Percentiles rank a stretch among this genome's conserved stretches.
Evolutionary conservation across 2,797 vertebrate species (phyloP).

Genomic region (Sus cebifrons): DNA sequence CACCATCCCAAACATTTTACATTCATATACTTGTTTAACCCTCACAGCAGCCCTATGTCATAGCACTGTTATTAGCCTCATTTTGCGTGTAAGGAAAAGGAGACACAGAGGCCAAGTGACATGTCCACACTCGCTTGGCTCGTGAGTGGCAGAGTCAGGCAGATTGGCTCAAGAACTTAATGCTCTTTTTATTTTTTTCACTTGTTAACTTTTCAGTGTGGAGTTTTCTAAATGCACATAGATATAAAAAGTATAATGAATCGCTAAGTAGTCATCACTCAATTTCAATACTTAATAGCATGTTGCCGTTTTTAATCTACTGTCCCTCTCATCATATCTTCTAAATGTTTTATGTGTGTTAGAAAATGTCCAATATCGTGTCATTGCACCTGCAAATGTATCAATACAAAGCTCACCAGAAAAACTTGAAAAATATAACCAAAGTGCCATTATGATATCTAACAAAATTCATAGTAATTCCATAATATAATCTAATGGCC

Average conservation of each 20-base stretch:
- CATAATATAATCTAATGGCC: neutral
- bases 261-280: conserved; percentile 25
- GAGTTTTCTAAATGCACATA: neutral
- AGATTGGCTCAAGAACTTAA: conserved; percentile 30
- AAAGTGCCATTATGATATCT: neutral
- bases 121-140: neutral
- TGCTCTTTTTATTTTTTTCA: neutral
- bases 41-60: neutral
- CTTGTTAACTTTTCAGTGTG: neutral
- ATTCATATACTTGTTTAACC: neutral
- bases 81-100: conserved; percentile 21
- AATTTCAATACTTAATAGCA: conserved; percentile 35
- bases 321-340: neutral
- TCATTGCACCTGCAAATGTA: conserved; percentile 18
- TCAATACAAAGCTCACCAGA: neutral
- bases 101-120: neutral
- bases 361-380: conserved; percentile 14
- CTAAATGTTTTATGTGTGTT: neutral
- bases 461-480: conserved; percentile 61
- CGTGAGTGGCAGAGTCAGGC: neutral
- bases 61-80: neutral
- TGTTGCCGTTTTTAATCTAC: neutral
- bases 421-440: conserved; percentile 6
- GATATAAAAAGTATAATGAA: conserved; percentile 20
- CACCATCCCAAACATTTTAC: neutral